These are phyloP conservation scores for Psettodes erumei DNA, from an alignment of 2,113 vertebrate species.

Conservation along the genomic window DNA sequence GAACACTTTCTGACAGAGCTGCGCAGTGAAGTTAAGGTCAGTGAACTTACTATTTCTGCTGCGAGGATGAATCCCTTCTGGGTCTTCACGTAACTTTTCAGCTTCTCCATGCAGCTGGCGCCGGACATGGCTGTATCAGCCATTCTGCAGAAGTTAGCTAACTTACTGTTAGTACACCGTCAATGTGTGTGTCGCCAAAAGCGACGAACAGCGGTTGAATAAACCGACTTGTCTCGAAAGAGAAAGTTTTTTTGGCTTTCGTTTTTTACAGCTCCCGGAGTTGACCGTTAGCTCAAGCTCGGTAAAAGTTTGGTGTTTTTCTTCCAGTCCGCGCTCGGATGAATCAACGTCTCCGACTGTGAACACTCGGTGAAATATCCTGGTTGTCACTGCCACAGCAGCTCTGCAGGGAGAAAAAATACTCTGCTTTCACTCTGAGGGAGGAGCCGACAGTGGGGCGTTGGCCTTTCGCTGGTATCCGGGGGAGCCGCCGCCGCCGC, in stretches of 20 bases:
- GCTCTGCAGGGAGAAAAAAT: neutral
- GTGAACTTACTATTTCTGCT: slow-evolving; percentile 81
- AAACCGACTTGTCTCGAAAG: slow-evolving; percentile 9
- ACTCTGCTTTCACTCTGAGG: accelerated
- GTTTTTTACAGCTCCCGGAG: neutral
- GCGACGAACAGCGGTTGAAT: neutral
- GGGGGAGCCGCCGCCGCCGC: neutral
- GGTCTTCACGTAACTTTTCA: slow-evolving; percentile 76
- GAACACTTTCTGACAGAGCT: accelerated
- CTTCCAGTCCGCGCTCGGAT: neutral
- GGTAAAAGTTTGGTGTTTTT: too few relatives aligned
- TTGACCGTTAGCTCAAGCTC: accelerated
- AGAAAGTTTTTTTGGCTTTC: too few relatives aligned
- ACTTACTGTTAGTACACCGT: neutral
- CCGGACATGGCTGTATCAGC: slow-evolving; percentile 58
- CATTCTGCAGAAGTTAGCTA: slow-evolving; percentile 66
- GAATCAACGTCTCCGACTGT: slow-evolving; percentile 13
- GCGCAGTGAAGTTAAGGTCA: neutral
- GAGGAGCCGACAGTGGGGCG: slow-evolving; percentile 46
- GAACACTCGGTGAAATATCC: neutral
- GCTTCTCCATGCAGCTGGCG: slow-evolving; percentile 57
- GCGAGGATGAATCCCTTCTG: slow-evolving; percentile 78
- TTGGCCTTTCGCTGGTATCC: slow-evolving; percentile 63
- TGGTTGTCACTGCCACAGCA: neutral
- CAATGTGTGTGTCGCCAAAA: too few relatives aligned